phyloP scores from a whole-genome alignment of 1,140 invertebrate species.

The Drosophila lacertosa region DNA sequence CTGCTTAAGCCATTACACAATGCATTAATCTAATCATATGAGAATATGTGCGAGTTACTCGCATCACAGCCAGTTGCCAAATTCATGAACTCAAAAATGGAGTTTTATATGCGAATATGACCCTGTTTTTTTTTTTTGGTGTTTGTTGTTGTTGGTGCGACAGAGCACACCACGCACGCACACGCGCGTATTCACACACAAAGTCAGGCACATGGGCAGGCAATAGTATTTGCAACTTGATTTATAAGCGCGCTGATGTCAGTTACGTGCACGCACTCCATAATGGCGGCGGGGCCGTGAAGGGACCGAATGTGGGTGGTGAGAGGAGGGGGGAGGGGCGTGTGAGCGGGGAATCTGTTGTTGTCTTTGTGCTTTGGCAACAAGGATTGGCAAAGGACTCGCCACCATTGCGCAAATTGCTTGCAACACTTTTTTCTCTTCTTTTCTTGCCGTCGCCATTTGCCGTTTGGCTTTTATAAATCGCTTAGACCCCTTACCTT shows the following conservation, averaged over 20 bases:
- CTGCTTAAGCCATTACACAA: conserved; percentile 65
- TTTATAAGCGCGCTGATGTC: conserved; percentile 80
- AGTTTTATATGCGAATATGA: conserved; percentile 34
- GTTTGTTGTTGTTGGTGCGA: conserved; percentile 14
- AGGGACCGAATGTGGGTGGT: neutral
- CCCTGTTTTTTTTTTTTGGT: conserved; percentile 9
- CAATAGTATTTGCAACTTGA: conserved; percentile 76
- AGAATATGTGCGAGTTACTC: conserved; percentile 45
- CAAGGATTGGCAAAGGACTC: conserved; percentile 52
- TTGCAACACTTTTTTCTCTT: conserved; percentile 79
- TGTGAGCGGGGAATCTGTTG: conserved; percentile 30
- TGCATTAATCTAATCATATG: conserved; percentile 80
- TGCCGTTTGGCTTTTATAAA: conserved; percentile 76
- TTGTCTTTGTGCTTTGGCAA: conserved; percentile 45
- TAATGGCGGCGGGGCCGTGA: conserved; percentile 44
- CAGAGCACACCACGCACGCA: neutral
- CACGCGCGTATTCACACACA: neutral
- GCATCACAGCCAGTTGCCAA: conserved; percentile 19
- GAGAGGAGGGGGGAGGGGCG: neutral
- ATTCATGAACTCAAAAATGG: conserved; percentile 75
- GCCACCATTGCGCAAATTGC: conserved; percentile 72
- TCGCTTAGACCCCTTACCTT: conserved; percentile 58
- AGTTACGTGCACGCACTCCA: conserved; percentile 80
- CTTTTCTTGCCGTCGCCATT: conserved; percentile 40
- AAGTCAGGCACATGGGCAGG: conserved; percentile 1